These are phyloP conservation scores for Drosophila navojoa DNA, from an alignment of 1,140 invertebrate species.

Conservation along the genomic window DNA sequence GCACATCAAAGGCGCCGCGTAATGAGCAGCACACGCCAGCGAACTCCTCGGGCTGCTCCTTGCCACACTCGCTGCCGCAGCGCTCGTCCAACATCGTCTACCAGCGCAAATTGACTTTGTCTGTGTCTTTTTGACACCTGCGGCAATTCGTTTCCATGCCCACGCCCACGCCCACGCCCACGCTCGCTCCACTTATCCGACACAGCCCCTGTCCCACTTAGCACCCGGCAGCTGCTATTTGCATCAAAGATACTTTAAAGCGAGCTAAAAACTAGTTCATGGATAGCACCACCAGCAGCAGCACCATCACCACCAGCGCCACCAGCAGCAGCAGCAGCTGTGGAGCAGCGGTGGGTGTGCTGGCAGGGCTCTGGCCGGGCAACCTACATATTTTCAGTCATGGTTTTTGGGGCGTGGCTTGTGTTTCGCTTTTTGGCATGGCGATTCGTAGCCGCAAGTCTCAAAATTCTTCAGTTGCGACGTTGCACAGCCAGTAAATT, in stretches of 20 bases:
- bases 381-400: constrained; percentile 71
- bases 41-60: constrained; percentile 23
- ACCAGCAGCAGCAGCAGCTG: not conserved
- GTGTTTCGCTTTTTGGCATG: constrained; percentile 70
- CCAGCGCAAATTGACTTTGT: constrained; percentile 78
- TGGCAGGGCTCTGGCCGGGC: constrained; percentile 28
- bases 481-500: constrained; percentile 29
- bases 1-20: constrained; percentile 80
- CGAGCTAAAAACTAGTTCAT: constrained; percentile 73
- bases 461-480: constrained; percentile 70
- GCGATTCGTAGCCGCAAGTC: constrained; percentile 74
- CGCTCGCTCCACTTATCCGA: constrained; percentile 13
- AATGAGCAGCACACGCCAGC: constrained; percentile 72
- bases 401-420: constrained; percentile 59
- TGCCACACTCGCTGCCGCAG: not conserved
- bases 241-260: constrained; percentile 81
- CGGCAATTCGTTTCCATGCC: constrained; percentile 72
- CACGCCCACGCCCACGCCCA: constrained; percentile 21
- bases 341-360: not conserved
- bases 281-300: constrained; percentile 44
- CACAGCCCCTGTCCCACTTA: not conserved
- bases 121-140: constrained; percentile 81
- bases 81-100: constrained; percentile 42
- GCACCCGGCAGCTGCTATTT: constrained; percentile 36
- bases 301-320: constrained; percentile 2